Percentiles rank a stretch among this genome's conserved stretches.
phyloP scores from a whole-genome alignment of 1,140 invertebrate genomes.

The Maniola jurtina region DNA sequence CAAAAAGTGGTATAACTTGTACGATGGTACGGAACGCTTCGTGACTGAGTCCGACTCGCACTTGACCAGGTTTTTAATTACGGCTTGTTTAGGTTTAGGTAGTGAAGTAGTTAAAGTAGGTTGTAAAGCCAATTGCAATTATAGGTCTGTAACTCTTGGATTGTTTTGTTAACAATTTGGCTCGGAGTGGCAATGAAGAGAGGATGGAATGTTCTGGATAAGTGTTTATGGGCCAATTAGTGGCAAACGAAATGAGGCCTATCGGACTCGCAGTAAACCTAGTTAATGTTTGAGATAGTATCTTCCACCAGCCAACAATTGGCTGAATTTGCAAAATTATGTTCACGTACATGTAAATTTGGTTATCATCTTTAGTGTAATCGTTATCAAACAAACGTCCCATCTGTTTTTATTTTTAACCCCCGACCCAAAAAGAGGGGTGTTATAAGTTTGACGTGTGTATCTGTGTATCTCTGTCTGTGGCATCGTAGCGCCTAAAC shows the following conservation, averaged over 20 bases:
- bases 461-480: no score
- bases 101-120: neutral
- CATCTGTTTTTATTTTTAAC: neutral
- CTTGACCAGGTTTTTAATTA: neutral
- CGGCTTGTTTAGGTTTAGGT: neutral
- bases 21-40: no score
- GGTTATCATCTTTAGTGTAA: slow-evolving; percentile 10
- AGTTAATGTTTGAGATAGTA: slow-evolving; percentile 50
- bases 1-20: no score
- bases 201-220: slow-evolving; percentile 58
- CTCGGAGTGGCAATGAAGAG: slow-evolving; percentile 42
- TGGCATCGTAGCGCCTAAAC: no score
- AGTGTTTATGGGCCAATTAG: slow-evolving; percentile 73
- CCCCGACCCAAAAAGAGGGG: no score
- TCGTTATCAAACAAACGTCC: neutral
- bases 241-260: slow-evolving; percentile 59
- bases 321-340: slow-evolving; percentile 18
- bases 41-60: no score
- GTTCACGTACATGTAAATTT: slow-evolving; percentile 12
- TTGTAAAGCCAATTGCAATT: slow-evolving; percentile 39
- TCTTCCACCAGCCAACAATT: slow-evolving; percentile 24
- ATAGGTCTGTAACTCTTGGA: slow-evolving; percentile 49
- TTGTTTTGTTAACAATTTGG: slow-evolving; percentile 56
- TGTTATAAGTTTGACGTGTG: no score
- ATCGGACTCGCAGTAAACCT: slow-evolving; percentile 49